phyloP scores from a whole-genome alignment of 2,797 vertebrate genomes.

The Psittacula derbiana region DNA sequence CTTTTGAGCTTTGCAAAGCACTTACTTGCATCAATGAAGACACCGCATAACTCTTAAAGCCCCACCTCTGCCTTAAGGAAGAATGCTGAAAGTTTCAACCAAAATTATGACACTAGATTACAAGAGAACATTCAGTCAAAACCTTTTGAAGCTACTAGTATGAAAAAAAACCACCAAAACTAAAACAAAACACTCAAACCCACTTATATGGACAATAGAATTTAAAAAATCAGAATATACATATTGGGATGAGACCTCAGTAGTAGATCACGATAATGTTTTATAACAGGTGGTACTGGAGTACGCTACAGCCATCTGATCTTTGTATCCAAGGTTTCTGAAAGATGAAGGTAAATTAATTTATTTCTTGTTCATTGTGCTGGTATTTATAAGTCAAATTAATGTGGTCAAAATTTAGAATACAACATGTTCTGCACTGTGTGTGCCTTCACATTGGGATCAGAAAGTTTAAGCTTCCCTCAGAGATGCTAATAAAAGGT shows the following conservation, averaged over 20 bases:
- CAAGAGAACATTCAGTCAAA: background rate
- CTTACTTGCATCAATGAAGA: background rate
- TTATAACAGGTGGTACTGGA: background rate
- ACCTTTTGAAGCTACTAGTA: background rate
- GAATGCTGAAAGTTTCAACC: background rate
- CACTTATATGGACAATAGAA: background rate
- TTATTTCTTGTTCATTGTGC: background rate
- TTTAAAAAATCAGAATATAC: background rate
- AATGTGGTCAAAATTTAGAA: background rate
- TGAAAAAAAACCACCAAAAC: background rate
- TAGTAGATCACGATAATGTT: background rate
- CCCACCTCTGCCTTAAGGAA: background rate
- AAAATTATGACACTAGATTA: background rate
- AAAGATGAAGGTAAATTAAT: background rate
- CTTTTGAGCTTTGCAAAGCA: background rate
- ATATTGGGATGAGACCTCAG: background rate
- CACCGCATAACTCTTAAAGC: background rate
- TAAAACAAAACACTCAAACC: background rate
- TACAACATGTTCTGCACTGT: background rate
- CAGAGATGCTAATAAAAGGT: background rate
- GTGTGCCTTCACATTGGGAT: background rate
- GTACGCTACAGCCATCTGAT: background rate
- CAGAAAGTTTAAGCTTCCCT: background rate
- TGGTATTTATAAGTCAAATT: background rate
- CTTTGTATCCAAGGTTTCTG: background rate